phyloP scores from a whole-genome alignment of 2,797 vertebrate species.

The Coluber constrictor region DNA sequence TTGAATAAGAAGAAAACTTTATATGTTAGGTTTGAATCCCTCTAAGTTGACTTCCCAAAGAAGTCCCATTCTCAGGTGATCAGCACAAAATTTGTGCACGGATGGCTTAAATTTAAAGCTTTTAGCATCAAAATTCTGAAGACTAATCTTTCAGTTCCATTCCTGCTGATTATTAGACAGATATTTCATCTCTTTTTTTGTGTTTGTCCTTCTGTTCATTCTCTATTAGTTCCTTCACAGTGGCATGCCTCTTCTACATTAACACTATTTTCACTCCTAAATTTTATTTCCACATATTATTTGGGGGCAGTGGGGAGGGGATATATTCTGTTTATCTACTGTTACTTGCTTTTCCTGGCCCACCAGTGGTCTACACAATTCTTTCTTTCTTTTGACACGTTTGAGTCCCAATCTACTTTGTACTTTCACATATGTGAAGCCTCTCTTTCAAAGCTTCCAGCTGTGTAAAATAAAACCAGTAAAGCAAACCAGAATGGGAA shows the following conservation, averaged over 20 bases:
- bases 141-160: constrained; percentile 15
- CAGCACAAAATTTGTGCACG: background rate
- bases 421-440: background rate
- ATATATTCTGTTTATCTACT: background rate
- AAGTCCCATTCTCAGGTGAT: background rate
- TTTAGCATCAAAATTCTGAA: background rate
- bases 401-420: background rate
- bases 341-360: background rate
- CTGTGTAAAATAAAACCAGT: background rate
- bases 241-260: constrained; percentile 35
- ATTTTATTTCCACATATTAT: constrained; percentile 42
- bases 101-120: background rate
- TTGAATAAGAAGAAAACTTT: background rate
- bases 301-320: background rate
- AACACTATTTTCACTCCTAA: constrained; percentile 54
- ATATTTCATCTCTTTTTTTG: constrained; percentile 45
- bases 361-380: constrained; percentile 42
- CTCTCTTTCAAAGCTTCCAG: background rate
- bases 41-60: background rate
- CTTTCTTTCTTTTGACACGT: constrained; percentile 34
- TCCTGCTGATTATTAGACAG: constrained; percentile 57
- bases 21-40: background rate
- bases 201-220: constrained; percentile 46
- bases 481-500: background rate
- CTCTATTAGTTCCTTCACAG: constrained; percentile 30